Base-by-base conservation (phyloP, 1,140 invertebrate species). In the Procambarus clarkii region DNA sequence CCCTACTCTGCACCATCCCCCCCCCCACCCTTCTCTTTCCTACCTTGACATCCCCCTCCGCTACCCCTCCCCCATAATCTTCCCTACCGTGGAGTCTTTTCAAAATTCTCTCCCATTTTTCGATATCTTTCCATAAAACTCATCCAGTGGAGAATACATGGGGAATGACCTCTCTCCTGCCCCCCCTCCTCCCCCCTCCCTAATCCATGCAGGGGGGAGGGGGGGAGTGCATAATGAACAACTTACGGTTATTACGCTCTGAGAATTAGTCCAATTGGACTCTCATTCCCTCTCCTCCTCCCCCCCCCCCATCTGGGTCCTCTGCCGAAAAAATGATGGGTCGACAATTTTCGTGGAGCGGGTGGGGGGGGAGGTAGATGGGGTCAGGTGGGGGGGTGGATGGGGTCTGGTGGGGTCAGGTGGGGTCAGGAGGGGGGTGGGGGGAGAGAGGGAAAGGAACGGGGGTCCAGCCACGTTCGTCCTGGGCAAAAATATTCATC, bases 211-310 rank as follows among this genome's bases (percentile, higher is more conserved):
- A n/a, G 45, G 34, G 34, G 34, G 34, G n/a, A n/a, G n/a, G 34
- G 34, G 34, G 34, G 34, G 21, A 34, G 83, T 86, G 64, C 83
- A 86, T 86, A 86, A 86, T 86, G 69, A 86, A 86, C 83, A 86
- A 86, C 83, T 74, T 86, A 86, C 46, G 83, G 74, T 86, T 86
- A 86, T 86, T 86, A 86, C 83, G 48, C 83, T 86, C 83, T 86
- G 83, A 86, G 83, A 86, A 86, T 86, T 86, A 86, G 58, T 64
- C 50, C 83, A 50, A 86, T 74, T 77, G 69, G 58, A 60, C 34
- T 34, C 50, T 54, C 50, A 34, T 54, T 13, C 64, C 21, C 15
- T 18, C 64, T n/a, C 64, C 21, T 15, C 2, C 64, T 69, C 9
- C 21, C 64, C 21, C 21, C 64, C 4, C 64, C 4, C 64, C 18